phyloP scores from a whole-genome alignment of 2,113 vertebrate genomes.

The Seriola rivoliana region DNA sequence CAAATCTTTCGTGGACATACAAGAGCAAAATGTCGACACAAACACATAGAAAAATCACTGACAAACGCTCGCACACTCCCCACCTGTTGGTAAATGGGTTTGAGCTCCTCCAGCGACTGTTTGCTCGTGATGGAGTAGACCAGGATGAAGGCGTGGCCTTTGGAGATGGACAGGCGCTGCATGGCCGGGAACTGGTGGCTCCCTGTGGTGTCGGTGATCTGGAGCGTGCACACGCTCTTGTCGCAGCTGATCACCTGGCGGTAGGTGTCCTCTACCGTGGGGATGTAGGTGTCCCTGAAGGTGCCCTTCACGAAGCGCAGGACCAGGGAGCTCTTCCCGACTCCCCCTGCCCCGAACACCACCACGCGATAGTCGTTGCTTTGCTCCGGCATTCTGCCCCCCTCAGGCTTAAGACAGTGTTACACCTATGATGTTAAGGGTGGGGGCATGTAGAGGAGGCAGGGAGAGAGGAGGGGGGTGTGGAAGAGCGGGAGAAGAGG shows the following conservation, averaged over 20 bases:
- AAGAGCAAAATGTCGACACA: no score
- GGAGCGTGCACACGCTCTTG: conserved; percentile 96
- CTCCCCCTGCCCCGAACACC: conserved; percentile 95
- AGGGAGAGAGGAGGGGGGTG: not conserved
- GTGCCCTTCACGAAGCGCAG: conserved; percentile 97
- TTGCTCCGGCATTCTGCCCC: conserved; percentile 94
- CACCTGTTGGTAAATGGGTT: conserved; percentile 96
- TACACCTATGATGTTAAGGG: conserved; percentile 65
- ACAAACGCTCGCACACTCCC: conserved; percentile 2
- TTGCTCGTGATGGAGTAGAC: conserved; percentile 97
- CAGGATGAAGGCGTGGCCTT: conserved; percentile 97
- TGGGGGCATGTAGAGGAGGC: not conserved
- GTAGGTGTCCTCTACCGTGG: conserved; percentile 98
- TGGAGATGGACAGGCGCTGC: conserved; percentile 98
- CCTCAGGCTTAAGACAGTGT: conserved; percentile 68
- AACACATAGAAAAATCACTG: no score
- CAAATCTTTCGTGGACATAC: no score
- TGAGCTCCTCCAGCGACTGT: conserved; percentile 97
- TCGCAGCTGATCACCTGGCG: conserved; percentile 98
- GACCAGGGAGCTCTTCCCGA: conserved; percentile 97
- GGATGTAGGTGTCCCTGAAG: conserved; percentile 97
- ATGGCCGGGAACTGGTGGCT: conserved; percentile 99
- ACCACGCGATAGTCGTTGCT: conserved; percentile 98
- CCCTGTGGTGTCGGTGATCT: conserved; percentile 98
- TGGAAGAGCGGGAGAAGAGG: not conserved